A percentile compares a stretch with the other conserved stretches of the same genome.
These are phyloP conservation scores for Encarsia formosa DNA, from an alignment of 2,888 invertebrate genomes.

Conservation along the genomic window DNA sequence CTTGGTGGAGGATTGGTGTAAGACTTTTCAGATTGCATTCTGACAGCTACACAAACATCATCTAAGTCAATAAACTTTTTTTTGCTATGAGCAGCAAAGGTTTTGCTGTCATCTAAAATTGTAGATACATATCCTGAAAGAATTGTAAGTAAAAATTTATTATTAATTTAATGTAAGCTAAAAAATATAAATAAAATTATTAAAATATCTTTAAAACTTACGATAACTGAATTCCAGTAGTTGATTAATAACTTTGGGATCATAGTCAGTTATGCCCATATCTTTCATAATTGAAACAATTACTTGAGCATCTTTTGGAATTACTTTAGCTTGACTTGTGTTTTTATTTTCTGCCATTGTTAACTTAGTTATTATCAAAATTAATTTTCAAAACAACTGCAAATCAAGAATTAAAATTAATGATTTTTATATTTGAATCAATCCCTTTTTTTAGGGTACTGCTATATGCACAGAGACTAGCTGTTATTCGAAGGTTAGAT, in stretches of 20 bases:
- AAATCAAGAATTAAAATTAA: too few relatives aligned
- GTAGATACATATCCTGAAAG: constrained; percentile 77
- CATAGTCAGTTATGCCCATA: constrained; percentile 89
- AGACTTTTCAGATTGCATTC: constrained; percentile 82
- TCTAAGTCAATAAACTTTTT: constrained; percentile 90
- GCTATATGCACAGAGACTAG: too few relatives aligned
- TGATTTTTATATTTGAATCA: too few relatives aligned
- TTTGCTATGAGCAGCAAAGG: constrained; percentile 87
- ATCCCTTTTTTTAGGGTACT: too few relatives aligned
- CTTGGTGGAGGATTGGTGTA: constrained; percentile 88
- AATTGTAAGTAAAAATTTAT: too few relatives aligned
- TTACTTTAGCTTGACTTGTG: constrained; percentile 67
- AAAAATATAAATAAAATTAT: background rate
- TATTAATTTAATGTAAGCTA: background rate
- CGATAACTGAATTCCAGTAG: constrained; percentile 91
- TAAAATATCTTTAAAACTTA: constrained; percentile 49
- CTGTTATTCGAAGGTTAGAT: too few relatives aligned
- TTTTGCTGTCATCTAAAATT: constrained; percentile 84
- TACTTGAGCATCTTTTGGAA: constrained; percentile 95
- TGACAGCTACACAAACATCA: constrained; percentile 87
- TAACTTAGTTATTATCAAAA: too few relatives aligned
- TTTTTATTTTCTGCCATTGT: too few relatives aligned
- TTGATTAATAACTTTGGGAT: constrained; percentile 91
- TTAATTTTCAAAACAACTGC: too few relatives aligned
- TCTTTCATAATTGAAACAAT: constrained; percentile 94